These are phyloP conservation scores for Cosmia trapezina DNA, from an alignment of 2,888 invertebrate species.

Conservation along the genomic window DNA sequence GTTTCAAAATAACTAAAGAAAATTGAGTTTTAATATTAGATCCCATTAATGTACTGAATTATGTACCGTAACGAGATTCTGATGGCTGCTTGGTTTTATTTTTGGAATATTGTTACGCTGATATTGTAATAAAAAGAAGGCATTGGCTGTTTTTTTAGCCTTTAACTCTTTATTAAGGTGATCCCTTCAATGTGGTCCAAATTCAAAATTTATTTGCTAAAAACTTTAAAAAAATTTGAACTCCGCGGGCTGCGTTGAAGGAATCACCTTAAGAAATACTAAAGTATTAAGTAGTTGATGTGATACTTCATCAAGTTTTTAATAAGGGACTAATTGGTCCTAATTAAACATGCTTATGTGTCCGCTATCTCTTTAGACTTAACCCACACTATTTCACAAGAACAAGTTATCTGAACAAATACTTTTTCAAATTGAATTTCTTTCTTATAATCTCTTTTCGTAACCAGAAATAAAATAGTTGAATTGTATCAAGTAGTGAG, in stretches of 20 bases:
- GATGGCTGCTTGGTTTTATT: conserved; percentile 27
- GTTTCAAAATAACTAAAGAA: conserved; percentile 19
- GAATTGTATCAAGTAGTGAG: too few species aligned
- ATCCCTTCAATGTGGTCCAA: background rate
- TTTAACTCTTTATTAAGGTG: too few species aligned
- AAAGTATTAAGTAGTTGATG: background rate
- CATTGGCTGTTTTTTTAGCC: background rate
- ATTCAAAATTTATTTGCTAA: too few species aligned
- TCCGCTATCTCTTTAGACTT: conserved; percentile 24
- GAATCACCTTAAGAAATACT: background rate
- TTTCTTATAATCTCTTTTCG: conserved; percentile 37
- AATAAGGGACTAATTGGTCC: background rate
- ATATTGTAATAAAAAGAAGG: conserved; percentile 8
- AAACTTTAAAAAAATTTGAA: background rate
- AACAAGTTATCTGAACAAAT: conserved; percentile 37
- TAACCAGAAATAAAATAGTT: conserved; percentile 12
- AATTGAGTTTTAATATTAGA: conserved; percentile 48
- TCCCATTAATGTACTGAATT: conserved; percentile 35
- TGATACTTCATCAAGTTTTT: background rate
- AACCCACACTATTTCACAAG: background rate
- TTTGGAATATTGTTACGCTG: conserved; percentile 2
- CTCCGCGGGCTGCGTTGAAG: background rate
- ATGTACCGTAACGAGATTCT: conserved; percentile 44
- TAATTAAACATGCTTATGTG: background rate
- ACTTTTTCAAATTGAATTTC: conserved; percentile 52